phyloP scores from a whole-genome alignment of 2,113 vertebrate species.

The Amphiprion ocellaris region DNA sequence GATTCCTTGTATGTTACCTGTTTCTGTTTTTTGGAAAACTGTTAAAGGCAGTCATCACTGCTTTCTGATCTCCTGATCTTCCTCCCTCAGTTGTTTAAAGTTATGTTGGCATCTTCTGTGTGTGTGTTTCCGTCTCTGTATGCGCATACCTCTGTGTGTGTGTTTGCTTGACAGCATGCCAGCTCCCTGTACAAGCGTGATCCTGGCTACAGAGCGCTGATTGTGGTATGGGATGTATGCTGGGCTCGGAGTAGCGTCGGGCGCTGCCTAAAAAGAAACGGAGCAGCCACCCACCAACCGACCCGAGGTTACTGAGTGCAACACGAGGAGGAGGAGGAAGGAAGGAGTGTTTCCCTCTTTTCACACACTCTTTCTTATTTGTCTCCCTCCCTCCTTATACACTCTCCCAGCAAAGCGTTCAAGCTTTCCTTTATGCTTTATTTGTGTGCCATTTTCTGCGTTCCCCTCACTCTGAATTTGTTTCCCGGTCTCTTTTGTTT shows the following conservation, averaged over 20 bases:
- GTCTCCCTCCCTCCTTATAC: constrained; percentile 45
- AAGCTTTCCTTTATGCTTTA: constrained; percentile 29
- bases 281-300: constrained; percentile 67
- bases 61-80: background rate
- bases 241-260: constrained; percentile 29
- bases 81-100: background rate
- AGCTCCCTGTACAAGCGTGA: constrained; percentile 41
- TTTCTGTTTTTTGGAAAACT: background rate
- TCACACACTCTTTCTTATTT: constrained; percentile 73
- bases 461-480: constrained; percentile 33
- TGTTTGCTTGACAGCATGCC: constrained; percentile 49
- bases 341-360: constrained; percentile 65
- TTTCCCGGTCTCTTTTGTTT: constrained; percentile 14
- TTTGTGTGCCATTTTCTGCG: constrained; percentile 4
- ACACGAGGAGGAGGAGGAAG: constrained; percentile 31
- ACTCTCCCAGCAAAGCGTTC: constrained; percentile 54
- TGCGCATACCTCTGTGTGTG: background rate
- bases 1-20: no score
- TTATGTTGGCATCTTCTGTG: background rate
- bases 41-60: background rate
- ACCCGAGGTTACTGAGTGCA: constrained; percentile 76
- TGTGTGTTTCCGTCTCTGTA: background rate
- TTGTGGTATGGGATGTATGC: constrained; percentile 79
- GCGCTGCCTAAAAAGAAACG: constrained; percentile 54
- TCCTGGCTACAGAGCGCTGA: constrained; percentile 70